Conservation (phyloP, 2,888 invertebrate species). For the Opisthograptis luteolata region DNA sequence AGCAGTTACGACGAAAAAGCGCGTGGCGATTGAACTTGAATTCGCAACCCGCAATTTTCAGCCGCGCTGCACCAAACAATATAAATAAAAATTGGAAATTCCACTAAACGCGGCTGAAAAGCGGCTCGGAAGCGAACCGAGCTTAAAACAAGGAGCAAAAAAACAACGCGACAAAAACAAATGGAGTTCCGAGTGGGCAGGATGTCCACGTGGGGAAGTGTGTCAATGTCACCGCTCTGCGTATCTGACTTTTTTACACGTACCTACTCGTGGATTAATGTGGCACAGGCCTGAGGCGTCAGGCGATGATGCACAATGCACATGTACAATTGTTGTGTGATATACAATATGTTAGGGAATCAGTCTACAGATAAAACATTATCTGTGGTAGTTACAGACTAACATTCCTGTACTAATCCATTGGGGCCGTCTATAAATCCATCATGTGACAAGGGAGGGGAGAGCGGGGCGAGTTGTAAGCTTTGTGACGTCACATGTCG, state of each 20-base stretch:
- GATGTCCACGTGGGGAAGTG: conserved; percentile 65
- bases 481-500: too few relatives aligned
- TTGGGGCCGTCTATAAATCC: too few relatives aligned
- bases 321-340: too few relatives aligned
- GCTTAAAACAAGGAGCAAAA: conserved; percentile 46
- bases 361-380: too few relatives aligned
- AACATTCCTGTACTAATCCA: too few relatives aligned
- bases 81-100: conserved; percentile 52
- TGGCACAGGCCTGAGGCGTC: conserved; percentile 13
- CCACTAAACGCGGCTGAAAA: conserved; percentile 55
- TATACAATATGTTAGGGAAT: too few relatives aligned
- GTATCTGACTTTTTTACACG: conserved; percentile 56
- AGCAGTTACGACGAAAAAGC: conserved; percentile 42
- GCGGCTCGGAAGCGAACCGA: conserved; percentile 54
- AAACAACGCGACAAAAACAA: conserved; percentile 52
- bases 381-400: too few relatives aligned
- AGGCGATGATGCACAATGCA: too few relatives aligned
- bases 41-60: too few relatives aligned
- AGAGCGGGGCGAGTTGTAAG: too few relatives aligned
- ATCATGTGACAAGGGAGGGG: too few relatives aligned
- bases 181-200: conserved; percentile 57
- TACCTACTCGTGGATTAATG: conserved; percentile 50
- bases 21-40: conserved; percentile 50
- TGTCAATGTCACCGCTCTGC: conserved; percentile 82
- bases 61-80: conserved; percentile 50